phyloP scores from a whole-genome alignment of 2,888 invertebrate genomes.

The Rotaria magnacalcarata region DNA sequence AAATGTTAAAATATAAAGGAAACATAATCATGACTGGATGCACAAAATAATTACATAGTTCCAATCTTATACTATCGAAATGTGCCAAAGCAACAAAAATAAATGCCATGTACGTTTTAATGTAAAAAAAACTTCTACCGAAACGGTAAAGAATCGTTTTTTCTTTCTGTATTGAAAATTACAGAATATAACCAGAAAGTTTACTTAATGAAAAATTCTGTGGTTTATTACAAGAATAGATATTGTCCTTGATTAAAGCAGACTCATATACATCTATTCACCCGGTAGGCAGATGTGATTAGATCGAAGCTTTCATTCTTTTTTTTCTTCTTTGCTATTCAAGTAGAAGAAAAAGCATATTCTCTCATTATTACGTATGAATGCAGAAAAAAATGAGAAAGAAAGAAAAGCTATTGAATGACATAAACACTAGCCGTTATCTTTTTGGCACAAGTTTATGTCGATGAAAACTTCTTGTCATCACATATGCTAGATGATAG shows the following conservation, averaged over 20 bases:
- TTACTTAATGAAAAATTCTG: too few species aligned
- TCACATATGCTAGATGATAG: slow-evolving; percentile 12
- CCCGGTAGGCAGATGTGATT: slow-evolving; percentile 4
- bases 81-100: too few species aligned
- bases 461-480: slow-evolving; percentile 22
- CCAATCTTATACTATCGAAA: too few species aligned
- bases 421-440: not conserved
- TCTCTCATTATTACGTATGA: not conserved
- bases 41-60: too few species aligned
- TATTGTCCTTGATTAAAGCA: slow-evolving; percentile 18
- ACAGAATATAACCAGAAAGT: not conserved
- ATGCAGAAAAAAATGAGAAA: not conserved
- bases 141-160: too few species aligned
- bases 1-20: too few species aligned
- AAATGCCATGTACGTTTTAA: too few species aligned
- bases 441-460: not conserved
- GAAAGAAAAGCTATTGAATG: slow-evolving; percentile 9
- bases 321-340: not conserved
- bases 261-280: not conserved
- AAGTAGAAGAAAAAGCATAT: not conserved
- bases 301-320: not conserved
- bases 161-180: too few species aligned
- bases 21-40: too few species aligned
- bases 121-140: too few species aligned
- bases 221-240: not conserved